Conservation (phyloP, 2,113 vertebrate species). For the Sisor rabdophorus region DNA sequence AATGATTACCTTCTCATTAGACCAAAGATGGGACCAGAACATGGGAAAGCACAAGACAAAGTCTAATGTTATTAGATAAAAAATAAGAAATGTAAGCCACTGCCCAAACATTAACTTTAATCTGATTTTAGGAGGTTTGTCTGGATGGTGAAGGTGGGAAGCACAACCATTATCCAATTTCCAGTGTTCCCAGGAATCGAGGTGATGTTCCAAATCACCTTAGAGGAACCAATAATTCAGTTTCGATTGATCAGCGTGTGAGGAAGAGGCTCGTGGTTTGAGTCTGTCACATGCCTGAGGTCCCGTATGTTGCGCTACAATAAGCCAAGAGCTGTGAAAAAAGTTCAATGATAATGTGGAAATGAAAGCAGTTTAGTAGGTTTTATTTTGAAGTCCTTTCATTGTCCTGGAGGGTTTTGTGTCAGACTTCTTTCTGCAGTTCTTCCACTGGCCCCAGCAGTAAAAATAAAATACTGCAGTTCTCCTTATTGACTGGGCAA, state of each 20-base stretch:
- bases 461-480: slow-evolving; percentile 82
- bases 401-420: neutral
- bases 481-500: slow-evolving; percentile 89
- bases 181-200: slow-evolving; percentile 77
- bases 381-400: slow-evolving; percentile 7
- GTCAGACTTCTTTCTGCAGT: neutral
- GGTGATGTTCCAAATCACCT: slow-evolving; percentile 91
- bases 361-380: neutral
- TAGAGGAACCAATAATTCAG: slow-evolving; percentile 83
- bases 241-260: slow-evolving; percentile 89
- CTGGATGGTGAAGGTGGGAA: slow-evolving; percentile 63
- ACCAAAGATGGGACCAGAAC: slow-evolving; percentile 62
- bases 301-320: slow-evolving; percentile 6
- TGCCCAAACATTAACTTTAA: slow-evolving; percentile 73
- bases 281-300: slow-evolving; percentile 81
- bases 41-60: slow-evolving; percentile 68
- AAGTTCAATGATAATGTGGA: neutral
- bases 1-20: neutral
- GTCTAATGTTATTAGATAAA: slow-evolving; percentile 68
- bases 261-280: slow-evolving; percentile 73
- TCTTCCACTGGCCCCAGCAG: slow-evolving; percentile 66
- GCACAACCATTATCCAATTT: slow-evolving; percentile 85
- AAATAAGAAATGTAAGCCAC: slow-evolving; percentile 75
- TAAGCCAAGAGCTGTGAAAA: neutral
- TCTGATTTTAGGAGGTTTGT: slow-evolving; percentile 77